These are phyloP conservation scores for Brachyhypopomus occidentalis DNA, from an alignment of 2,113 vertebrate species.

Conservation along the genomic window DNA sequence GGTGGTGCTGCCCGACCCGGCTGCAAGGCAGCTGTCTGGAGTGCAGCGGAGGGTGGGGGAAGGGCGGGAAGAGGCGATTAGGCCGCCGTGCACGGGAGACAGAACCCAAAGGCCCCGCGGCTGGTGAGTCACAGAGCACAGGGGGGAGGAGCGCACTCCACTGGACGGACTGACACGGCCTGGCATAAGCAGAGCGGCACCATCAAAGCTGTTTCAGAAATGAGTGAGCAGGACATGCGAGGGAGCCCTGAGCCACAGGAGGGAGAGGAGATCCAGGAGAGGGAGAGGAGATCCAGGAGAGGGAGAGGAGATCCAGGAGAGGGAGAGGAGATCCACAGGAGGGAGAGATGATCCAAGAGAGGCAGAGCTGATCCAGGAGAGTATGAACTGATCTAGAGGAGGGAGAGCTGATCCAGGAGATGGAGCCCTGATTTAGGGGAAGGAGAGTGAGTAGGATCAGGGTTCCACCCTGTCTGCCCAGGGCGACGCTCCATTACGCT, in stretches of 20 bases:
- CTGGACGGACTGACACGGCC: background rate
- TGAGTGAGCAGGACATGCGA: background rate
- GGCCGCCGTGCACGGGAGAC: background rate
- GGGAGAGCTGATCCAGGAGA: too few species aligned
- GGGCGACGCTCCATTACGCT: background rate
- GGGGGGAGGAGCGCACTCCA: background rate
- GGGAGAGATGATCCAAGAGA: too few species aligned
- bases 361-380: too few species aligned
- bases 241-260: background rate
- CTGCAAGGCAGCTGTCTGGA: background rate
- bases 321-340: too few species aligned
- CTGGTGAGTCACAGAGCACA: conserved; percentile 18
- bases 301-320: too few species aligned
- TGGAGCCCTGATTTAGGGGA: too few species aligned
- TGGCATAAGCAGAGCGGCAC: background rate
- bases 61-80: background rate
- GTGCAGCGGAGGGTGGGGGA: background rate
- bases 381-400: too few species aligned
- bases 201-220: conserved; percentile 9
- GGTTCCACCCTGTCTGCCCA: background rate
- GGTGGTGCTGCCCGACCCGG: too few species aligned
- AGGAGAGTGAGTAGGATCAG: background rate
- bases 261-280: too few species aligned
- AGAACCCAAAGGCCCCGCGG: background rate
- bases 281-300: too few species aligned